Percentiles rank a stretch among this genome's conserved stretches.
Evolutionary conservation across 2,797 vertebrate genomes (phyloP).

Genomic region (Macropus fuliginosus): DNA sequence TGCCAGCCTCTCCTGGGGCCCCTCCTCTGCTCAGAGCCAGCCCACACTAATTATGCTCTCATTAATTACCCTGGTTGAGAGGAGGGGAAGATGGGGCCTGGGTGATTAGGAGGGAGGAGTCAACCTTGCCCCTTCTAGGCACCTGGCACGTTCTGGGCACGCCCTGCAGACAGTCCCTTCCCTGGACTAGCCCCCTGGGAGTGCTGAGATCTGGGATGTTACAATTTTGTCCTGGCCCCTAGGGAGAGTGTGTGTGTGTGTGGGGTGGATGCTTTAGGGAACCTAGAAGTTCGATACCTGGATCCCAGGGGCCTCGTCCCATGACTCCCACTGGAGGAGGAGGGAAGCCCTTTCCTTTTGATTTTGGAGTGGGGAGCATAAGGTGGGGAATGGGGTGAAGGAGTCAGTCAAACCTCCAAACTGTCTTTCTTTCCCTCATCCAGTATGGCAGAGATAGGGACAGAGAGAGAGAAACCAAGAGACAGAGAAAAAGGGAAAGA

Average conservation of each 20-base stretch:
- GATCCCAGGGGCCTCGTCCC: not conserved
- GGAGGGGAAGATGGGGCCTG: not conserved
- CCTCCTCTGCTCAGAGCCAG: not conserved
- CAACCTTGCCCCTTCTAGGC: not conserved
- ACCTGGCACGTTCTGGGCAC: not conserved
- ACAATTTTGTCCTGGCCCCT: not conserved
- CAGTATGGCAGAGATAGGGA: not conserved
- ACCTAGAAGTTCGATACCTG: not conserved
- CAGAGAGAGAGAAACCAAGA: not conserved
- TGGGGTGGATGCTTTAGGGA: not conserved
- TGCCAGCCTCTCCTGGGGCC: not conserved
- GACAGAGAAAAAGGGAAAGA: not conserved
- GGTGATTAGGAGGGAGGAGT: not conserved
- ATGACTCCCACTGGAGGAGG: not conserved
- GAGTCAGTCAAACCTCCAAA: not conserved
- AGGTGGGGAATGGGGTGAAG: not conserved
- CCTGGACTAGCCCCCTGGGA: not conserved
- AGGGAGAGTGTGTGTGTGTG: not conserved
- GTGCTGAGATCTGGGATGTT: not conserved
- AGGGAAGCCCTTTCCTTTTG: not conserved
- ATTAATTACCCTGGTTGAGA: not conserved
- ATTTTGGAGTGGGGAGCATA: not conserved
- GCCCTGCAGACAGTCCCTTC: not conserved
- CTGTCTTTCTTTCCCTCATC: not conserved
- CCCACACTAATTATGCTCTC: not conserved